Percentiles rank a stretch among this genome's conserved stretches.
phyloP scores from a whole-genome alignment of 2,888 invertebrate species.

The Geotrupes spiniger region DNA sequence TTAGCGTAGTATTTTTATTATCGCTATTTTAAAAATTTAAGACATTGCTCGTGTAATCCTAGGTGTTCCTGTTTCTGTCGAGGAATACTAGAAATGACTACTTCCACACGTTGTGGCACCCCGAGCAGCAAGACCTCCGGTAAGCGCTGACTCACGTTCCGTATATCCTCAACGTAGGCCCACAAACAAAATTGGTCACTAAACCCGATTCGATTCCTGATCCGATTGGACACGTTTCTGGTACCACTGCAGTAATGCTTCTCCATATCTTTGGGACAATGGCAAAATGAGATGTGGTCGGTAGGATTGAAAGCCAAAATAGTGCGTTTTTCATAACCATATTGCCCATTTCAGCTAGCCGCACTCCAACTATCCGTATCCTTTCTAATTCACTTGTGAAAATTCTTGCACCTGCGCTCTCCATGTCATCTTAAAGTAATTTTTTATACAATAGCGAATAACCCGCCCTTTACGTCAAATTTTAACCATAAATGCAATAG shows the following conservation, averaged over 20 bases:
- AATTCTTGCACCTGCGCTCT: not conserved
- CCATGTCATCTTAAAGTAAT: not conserved
- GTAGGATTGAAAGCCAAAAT: too few relatives aligned
- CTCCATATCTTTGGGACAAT: not conserved
- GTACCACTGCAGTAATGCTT: not conserved
- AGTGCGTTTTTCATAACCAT: too few relatives aligned
- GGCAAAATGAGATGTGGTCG: constrained; percentile 1
- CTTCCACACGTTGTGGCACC: too few relatives aligned
- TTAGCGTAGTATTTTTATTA: too few relatives aligned
- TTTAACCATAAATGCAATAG: too few relatives aligned
- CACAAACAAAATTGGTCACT: not conserved
- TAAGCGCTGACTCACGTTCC: not conserved
- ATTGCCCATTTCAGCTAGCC: too few relatives aligned
- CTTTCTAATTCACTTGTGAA: not conserved
- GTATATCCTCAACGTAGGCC: not conserved
- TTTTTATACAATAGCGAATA: too few relatives aligned
- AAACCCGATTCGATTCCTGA: not conserved
- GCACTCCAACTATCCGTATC: not conserved
- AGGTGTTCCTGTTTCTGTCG: too few relatives aligned
- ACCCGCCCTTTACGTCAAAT: too few relatives aligned
- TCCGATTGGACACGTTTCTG: not conserved
- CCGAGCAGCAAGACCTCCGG: not conserved
- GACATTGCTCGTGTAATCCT: too few relatives aligned
- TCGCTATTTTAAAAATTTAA: too few relatives aligned
- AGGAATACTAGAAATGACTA: too few relatives aligned